Base-by-base conservation (phyloP, 2,888 invertebrate genomes). In the Polymixis lichenea region DNA sequence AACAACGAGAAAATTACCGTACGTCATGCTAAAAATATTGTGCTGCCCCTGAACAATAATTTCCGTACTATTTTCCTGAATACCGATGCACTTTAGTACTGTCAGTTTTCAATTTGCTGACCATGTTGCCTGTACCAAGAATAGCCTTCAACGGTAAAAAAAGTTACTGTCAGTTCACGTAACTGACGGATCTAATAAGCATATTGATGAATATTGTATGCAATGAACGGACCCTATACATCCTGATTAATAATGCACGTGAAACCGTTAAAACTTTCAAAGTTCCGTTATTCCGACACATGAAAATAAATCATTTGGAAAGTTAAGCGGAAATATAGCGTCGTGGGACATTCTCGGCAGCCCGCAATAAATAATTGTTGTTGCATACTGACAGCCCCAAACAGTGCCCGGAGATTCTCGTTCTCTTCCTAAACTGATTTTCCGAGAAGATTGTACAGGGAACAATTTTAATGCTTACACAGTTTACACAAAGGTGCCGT, bases 281-380 rank as follows among this genome's bases (percentile, higher is more conserved):
- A 85, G 85, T 89, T 89, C 82, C 60, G 82, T 85, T 86, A 88
- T 87, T 88, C 80, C 78, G 86, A 85, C 89, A 86, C 85, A 88
- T 87, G 85, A 89, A 86, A 88, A 91, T 91, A 92, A 92, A 91
- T 92, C 89, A 92, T 90, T 85, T 86, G 68, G 75, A 83, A 89
- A 90, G 91, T 91, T 87, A 86, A 87, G 85, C 88, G 90, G 90
- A 87, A 88, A 86, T 86, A 79, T 79, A 74, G 85, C 85, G 86
- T 87, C 90, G 83, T 80, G 89, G 87, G 89, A 89, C 84, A 82
- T 82, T 77, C 85, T 86, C 87, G 72, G 79, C 75, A 69, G 69
- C 75, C 84, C 86, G 85, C 82, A 82, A 89, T 92, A 91, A 91
- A 92, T 92, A 90, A 91, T 91, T 90, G 89, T 89, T 89, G 88